Evolutionary conservation across 2,113 vertebrate species (phyloP).

Genomic region (Nanorana parkeri): DNA sequence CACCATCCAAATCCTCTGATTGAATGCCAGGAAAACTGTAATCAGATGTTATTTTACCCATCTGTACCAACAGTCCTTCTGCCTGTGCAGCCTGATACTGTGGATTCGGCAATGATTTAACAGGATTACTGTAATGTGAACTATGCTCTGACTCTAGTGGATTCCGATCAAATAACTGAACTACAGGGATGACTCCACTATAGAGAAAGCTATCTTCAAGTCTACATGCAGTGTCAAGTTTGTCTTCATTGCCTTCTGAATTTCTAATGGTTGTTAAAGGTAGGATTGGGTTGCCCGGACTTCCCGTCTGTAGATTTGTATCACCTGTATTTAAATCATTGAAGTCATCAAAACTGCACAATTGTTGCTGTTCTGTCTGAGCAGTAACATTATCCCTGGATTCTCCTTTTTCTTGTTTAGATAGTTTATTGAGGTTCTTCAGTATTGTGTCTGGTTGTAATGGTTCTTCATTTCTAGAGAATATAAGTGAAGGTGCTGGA

Average conservation of each 20-base stretch:
- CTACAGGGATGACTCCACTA: background rate
- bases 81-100: background rate
- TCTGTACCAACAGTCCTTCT: background rate
- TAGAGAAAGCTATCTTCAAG: background rate
- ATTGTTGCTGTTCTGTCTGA: background rate
- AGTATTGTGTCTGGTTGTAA: background rate
- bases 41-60: background rate
- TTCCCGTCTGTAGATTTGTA: constrained; percentile 20
- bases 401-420: background rate
- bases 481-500: constrained; percentile 8
- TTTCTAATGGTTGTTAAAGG: constrained; percentile 34
- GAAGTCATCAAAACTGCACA: background rate
- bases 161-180: background rate
- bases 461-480: background rate
- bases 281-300: constrained; percentile 6
- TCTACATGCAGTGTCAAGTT: background rate
- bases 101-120: constrained; percentile 27
- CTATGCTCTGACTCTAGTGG: constrained; percentile 18
- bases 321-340: constrained; percentile 20
- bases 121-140: constrained; percentile 8
- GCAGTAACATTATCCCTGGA: constrained; percentile 34
- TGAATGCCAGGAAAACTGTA: background rate
- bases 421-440: background rate
- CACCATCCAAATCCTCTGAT: background rate
- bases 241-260: constrained; percentile 30